A percentile compares a stretch with the other conserved stretches of the same genome.
These are phyloP conservation scores for Eristalinus aeneus DNA, from an alignment of 2,888 invertebrate genomes.

Conservation along the genomic window DNA sequence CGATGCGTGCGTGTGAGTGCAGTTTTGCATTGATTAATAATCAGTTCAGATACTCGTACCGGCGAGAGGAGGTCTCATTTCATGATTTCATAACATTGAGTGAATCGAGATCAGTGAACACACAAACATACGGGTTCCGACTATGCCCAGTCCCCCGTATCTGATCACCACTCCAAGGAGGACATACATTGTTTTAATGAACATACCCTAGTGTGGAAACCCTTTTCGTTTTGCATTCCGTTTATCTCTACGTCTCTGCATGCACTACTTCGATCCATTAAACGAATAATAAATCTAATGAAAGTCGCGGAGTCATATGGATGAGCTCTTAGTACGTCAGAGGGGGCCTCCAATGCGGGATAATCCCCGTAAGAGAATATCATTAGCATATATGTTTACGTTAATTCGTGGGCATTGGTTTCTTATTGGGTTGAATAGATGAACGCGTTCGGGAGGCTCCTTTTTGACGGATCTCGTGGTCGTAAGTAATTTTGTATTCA, in stretches of 20 bases:
- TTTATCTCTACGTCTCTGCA: constrained; percentile 15
- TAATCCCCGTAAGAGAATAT: constrained; percentile 72
- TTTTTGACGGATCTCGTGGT: constrained; percentile 66
- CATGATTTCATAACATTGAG: constrained; percentile 54
- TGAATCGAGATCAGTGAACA: constrained; percentile 39
- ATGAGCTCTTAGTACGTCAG: constrained; percentile 54
- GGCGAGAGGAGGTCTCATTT: constrained; percentile 29
- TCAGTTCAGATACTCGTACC: constrained; percentile 46
- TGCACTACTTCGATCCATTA: constrained; percentile 63
- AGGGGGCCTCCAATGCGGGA: constrained; percentile 29
- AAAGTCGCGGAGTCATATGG: constrained; percentile 60
- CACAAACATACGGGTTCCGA: not conserved
- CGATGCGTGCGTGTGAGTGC: constrained; percentile 46
- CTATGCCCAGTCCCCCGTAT: not conserved
- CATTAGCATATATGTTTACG: constrained; percentile 74
- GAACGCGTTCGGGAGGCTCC: constrained; percentile 48
- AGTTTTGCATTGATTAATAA: constrained; percentile 62
- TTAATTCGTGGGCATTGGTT: constrained; percentile 73
- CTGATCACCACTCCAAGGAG: constrained; percentile 33
- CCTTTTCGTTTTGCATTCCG: constrained; percentile 29
- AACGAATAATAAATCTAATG: constrained; percentile 70
- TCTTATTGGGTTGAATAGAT: constrained; percentile 68
- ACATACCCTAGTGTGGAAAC: constrained; percentile 31
- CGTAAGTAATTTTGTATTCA: constrained; percentile 67
- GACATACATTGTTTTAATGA: constrained; percentile 66